Percentiles rank a stretch among this genome's conserved stretches.
Evolutionary conservation across 2,113 vertebrate species (phyloP).

Genomic region (Paedocypris sp.): DNA sequence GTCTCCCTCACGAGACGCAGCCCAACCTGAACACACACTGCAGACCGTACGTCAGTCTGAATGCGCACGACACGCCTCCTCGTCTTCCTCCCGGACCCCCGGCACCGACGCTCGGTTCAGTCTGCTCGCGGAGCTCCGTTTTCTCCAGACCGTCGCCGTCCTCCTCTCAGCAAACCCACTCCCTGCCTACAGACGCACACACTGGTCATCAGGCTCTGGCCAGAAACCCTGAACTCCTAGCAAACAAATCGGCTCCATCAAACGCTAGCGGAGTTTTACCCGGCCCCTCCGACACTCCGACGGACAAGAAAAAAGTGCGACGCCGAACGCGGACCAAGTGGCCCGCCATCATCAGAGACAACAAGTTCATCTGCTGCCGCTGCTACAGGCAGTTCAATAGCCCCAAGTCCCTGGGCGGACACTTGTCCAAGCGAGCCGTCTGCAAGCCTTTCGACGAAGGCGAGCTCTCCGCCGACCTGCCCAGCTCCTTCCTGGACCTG

Average conservation of each 20-base stretch:
- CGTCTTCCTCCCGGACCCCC: too few relatives aligned
- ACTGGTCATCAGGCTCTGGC: too few relatives aligned
- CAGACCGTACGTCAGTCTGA: too few relatives aligned
- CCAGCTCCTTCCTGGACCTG: slow-evolving; percentile 77
- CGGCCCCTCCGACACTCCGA: too few relatives aligned
- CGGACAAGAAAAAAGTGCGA: slow-evolving; percentile 59
- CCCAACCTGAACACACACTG: slow-evolving; percentile 34
- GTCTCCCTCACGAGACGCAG: slow-evolving; percentile 36
- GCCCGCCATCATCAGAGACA: slow-evolving; percentile 86
- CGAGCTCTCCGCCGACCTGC: slow-evolving; percentile 69
- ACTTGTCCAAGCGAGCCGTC: slow-evolving; percentile 79
- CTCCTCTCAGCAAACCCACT: slow-evolving; percentile 59
- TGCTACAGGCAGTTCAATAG: slow-evolving; percentile 85
- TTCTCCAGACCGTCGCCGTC: too few relatives aligned
- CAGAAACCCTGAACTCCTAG: too few relatives aligned
- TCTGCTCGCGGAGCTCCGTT: too few relatives aligned
- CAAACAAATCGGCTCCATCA: slow-evolving; percentile 21
- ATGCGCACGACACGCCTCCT: too few relatives aligned
- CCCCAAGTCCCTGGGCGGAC: slow-evolving; percentile 88
- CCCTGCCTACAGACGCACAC: slow-evolving; percentile 51
- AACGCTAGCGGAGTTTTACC: too few relatives aligned
- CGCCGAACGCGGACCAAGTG: slow-evolving; percentile 82
- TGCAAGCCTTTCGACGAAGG: slow-evolving; percentile 83
- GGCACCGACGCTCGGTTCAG: too few relatives aligned
- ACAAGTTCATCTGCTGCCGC: slow-evolving; percentile 86